Evolutionary conservation across 1,140 invertebrate genomes (phyloP), one percentile per base, ranked within the genome.

Genomic region (Drosophila sucinea): DNA sequence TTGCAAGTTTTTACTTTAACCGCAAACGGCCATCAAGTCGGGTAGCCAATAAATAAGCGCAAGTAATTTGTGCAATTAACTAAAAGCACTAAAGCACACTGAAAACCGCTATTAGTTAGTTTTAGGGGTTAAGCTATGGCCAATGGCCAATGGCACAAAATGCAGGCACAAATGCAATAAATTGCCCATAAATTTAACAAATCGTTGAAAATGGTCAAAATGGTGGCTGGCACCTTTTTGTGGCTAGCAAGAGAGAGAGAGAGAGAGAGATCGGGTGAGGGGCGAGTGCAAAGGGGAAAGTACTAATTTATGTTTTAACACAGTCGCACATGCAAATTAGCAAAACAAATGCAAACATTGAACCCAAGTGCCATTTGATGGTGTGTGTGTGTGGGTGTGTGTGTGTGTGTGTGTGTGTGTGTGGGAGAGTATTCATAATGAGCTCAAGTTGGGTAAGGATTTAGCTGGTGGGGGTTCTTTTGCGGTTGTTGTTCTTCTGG

Each of bases 301-400:
- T 65, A 72, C 67, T 75, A 79, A 86, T 86, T 86, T 86, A 86
- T 86, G 83, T 70, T 85, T 79, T 70, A 70, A 70, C 82, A 78
- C 65, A 81, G 70, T 86, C 75, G 69, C 82, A 86, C 79, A 82
- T 86, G 83, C 77, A 86, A 86, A 86, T 86, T 86, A 83, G 83
- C 79, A 66, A 51, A 68, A 72, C 47, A 65, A 76, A 64, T 72
- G 68, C 65, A 77, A 75, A 72, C 67, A 75, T 72, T 66, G 51
- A 70, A 44, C 38, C 8, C 25, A 23, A 33, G 47, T 41, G 27
- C 29, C 10, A 27, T 60, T 17, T 7, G 25, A 25, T 25, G 33
- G 57, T 3, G 17, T 17, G n/a, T n/a, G n/a, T 17, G 41, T 7
- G 44, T 17, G 41, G 1, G 41, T 17, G n/a, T 17, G 4, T 5